Conservation (phyloP, 2,888 invertebrate species). For the Exocentrus adspersus region DNA sequence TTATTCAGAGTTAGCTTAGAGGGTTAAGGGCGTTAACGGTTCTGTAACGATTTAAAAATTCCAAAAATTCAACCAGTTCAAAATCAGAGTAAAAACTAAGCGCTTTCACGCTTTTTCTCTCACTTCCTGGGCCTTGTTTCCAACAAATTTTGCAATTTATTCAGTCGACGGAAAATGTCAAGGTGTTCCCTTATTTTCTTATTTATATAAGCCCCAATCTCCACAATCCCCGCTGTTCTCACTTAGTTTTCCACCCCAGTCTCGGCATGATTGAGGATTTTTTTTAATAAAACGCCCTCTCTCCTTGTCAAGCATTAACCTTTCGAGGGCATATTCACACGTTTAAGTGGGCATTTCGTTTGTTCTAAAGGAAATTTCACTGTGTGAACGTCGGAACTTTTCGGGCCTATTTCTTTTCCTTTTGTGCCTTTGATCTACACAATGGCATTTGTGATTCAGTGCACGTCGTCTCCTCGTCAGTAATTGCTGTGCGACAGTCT, state of each 20-base stretch:
- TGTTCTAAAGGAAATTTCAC: conserved; percentile 30
- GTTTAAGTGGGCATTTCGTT: conserved; percentile 31
- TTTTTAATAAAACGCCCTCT: conserved; percentile 6
- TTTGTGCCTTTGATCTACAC: conserved; percentile 52
- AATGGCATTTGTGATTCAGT: conserved; percentile 55
- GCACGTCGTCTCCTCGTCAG: conserved; percentile 51
- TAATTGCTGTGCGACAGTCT: conserved; percentile 48
- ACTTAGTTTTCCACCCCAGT: background rate
- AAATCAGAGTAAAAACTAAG: too few relatives aligned
- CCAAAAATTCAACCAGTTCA: too few relatives aligned
- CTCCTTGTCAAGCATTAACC: conserved; percentile 14
- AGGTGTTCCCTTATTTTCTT: background rate
- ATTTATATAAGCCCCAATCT: background rate
- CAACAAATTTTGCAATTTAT: background rate
- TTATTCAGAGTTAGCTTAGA: background rate
- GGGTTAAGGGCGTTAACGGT: background rate
- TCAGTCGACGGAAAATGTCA: background rate
- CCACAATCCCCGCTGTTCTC: background rate
- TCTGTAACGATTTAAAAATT: background rate
- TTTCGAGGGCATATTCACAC: conserved; percentile 19
- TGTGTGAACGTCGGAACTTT: conserved; percentile 28
- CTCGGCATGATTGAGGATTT: conserved; percentile 4
- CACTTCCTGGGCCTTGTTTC: too few relatives aligned
- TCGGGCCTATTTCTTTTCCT: conserved; percentile 33
- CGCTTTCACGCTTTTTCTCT: too few relatives aligned